These are phyloP conservation scores for Aphelenchoides bicaudatus DNA, from an alignment of 2,888 invertebrate genomes.

Conservation along the genomic window DNA sequence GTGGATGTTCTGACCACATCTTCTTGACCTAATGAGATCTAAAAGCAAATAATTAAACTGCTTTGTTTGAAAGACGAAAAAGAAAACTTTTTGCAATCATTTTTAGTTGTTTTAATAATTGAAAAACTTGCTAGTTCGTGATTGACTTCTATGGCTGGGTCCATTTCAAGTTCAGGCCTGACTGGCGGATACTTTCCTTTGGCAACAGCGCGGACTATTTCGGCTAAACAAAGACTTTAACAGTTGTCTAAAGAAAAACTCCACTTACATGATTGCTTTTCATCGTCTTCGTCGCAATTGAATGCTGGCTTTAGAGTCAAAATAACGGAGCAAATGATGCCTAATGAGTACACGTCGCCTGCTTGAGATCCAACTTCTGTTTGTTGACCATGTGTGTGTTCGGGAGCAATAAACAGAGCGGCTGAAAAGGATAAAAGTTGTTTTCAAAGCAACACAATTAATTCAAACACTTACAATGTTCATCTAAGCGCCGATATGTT, in stretches of 20 bases:
- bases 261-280: too few relatives aligned
- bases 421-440: too few relatives aligned
- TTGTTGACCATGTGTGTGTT: neutral
- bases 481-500: too few relatives aligned
- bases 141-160: neutral
- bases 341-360: slow-evolving; percentile 3
- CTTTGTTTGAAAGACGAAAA: too few relatives aligned
- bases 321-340: neutral
- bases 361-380: neutral
- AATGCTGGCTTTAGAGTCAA: slow-evolving; percentile 5
- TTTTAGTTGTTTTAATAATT: too few relatives aligned
- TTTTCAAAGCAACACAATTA: neutral
- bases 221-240: neutral
- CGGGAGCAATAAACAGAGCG: slow-evolving; percentile 4
- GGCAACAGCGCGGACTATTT: slow-evolving; percentile 4
- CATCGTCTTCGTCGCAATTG: too few relatives aligned
- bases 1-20: neutral
- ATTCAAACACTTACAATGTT: neutral
- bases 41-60: too few relatives aligned
- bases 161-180: neutral
- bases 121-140: neutral
- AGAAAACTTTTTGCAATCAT: too few relatives aligned
- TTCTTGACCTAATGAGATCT: neutral
- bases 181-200: slow-evolving; percentile 1
- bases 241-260: too few relatives aligned